phyloP scores from a whole-genome alignment of 2,888 invertebrate genomes.

The Agrochola litura region DNA sequence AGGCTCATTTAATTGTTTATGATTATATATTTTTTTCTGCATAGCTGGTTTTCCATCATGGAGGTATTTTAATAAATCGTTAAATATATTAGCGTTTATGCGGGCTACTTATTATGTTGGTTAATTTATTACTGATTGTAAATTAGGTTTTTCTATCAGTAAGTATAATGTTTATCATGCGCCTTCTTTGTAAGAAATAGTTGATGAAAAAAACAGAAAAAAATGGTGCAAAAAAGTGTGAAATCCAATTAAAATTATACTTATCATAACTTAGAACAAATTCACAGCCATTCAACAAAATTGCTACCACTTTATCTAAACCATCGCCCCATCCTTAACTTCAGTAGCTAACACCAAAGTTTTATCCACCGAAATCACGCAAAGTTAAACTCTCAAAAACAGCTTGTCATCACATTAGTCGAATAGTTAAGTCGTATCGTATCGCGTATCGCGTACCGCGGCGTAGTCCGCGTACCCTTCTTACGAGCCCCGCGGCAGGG shows the following conservation, averaged over 20 bases:
- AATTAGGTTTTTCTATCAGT: conserved; percentile 26
- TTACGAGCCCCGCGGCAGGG: conserved; percentile 61
- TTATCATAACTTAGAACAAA: conserved; percentile 29
- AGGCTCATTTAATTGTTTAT: conserved; percentile 56
- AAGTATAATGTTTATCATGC: background rate
- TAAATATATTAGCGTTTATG: conserved; percentile 57
- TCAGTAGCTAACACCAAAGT: conserved; percentile 49
- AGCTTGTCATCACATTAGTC: conserved; percentile 58
- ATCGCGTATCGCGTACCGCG: conserved; percentile 64
- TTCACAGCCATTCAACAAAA: conserved; percentile 36
- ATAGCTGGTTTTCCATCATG: conserved; percentile 55
- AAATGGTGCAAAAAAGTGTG: background rate
- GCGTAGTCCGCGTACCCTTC: conserved; percentile 61
- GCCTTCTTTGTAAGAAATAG: background rate
- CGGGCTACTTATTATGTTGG: conserved; percentile 52
- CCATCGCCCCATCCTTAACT: conserved; percentile 38
- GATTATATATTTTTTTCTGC: conserved; percentile 37
- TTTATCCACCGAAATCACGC: conserved; percentile 57
- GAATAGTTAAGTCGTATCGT: conserved; percentile 60
- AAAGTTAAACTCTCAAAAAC: conserved; percentile 44
- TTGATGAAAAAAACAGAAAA: background rate
- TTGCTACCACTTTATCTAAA: conserved; percentile 45
- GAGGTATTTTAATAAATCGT: conserved; percentile 62
- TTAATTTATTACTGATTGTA: conserved; percentile 41
- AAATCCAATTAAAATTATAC: background rate